These are phyloP conservation scores for Chloropsis cyanopogon DNA, from an alignment of 2,113 vertebrate species.

Conservation along the genomic window DNA sequence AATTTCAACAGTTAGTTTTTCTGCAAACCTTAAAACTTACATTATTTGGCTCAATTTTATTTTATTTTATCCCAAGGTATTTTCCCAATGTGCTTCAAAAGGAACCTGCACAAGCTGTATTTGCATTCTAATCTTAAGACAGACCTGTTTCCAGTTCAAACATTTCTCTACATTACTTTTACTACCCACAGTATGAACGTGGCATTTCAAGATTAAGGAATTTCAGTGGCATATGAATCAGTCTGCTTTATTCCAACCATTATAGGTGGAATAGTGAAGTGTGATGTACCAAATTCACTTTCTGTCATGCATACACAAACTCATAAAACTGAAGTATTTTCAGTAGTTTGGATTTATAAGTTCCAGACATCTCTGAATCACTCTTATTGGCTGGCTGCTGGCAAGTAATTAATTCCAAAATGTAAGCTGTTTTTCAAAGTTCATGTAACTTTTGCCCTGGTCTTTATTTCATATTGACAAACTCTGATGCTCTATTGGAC, in stretches of 20 bases:
- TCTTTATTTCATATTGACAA: background rate
- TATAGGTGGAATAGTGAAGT: background rate
- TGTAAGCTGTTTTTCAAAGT: background rate
- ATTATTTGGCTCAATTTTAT: background rate
- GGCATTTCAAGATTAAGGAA: background rate
- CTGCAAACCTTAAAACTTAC: background rate
- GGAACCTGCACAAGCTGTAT: background rate
- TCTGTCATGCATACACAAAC: background rate
- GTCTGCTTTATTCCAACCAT: background rate
- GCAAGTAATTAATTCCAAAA: background rate
- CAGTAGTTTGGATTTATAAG: background rate
- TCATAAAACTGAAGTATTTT: background rate
- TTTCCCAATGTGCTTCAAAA: background rate
- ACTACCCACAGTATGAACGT: background rate
- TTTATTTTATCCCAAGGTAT: background rate
- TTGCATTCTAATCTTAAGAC: background rate
- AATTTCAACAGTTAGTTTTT: background rate
- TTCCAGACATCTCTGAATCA: background rate
- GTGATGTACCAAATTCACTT: background rate
- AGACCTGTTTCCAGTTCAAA: background rate
- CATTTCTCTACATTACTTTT: background rate
- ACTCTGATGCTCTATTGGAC: background rate
- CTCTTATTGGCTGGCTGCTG: background rate
- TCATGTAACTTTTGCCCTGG: background rate
- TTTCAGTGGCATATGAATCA: background rate